Evolutionary conservation across 2,797 vertebrate genomes (phyloP).

Genomic region (Aplochiton taeniatus): DNA sequence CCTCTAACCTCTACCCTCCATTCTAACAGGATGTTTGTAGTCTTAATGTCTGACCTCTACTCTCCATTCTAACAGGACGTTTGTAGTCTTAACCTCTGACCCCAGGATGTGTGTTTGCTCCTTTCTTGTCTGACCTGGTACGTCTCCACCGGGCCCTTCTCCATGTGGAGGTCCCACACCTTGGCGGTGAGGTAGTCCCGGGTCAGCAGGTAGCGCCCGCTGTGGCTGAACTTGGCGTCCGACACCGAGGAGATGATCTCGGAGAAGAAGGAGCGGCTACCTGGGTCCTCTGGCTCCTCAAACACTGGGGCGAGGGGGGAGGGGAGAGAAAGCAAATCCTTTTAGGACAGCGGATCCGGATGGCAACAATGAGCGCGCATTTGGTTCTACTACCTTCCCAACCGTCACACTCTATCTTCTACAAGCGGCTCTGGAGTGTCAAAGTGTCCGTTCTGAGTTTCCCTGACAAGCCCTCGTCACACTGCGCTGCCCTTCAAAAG

Average conservation of each 20-base stretch:
- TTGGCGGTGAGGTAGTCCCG: constrained; percentile 98
- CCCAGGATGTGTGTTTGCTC: too few relatives aligned
- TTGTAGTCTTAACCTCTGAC: neutral
- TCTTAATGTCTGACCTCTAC: too few relatives aligned
- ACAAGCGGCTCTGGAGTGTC: too few relatives aligned
- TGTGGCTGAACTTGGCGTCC: constrained; percentile 98
- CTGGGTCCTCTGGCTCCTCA: constrained; percentile 97
- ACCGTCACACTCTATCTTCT: too few relatives aligned
- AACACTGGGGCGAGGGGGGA: constrained; percentile 79
- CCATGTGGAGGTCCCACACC: constrained; percentile 99
- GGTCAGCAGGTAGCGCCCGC: constrained; percentile 94
- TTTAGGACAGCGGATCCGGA: neutral
- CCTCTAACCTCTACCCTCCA: too few relatives aligned
- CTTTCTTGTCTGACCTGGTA: constrained; percentile 83
- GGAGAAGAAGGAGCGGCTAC: constrained; percentile 97
- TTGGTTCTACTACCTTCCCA: too few relatives aligned
- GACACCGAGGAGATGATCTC: constrained; percentile 99
- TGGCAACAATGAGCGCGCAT: too few relatives aligned
- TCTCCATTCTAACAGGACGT: neutral
- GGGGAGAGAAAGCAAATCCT: neutral
- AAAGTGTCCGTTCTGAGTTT: too few relatives aligned
- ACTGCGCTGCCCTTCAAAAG: too few relatives aligned
- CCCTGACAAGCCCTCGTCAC: too few relatives aligned
- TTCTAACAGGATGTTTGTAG: too few relatives aligned
- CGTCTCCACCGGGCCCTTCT: constrained; percentile 95